phyloP scores from a whole-genome alignment of 2,888 invertebrate species.

The Lottia gigantea region DNA sequence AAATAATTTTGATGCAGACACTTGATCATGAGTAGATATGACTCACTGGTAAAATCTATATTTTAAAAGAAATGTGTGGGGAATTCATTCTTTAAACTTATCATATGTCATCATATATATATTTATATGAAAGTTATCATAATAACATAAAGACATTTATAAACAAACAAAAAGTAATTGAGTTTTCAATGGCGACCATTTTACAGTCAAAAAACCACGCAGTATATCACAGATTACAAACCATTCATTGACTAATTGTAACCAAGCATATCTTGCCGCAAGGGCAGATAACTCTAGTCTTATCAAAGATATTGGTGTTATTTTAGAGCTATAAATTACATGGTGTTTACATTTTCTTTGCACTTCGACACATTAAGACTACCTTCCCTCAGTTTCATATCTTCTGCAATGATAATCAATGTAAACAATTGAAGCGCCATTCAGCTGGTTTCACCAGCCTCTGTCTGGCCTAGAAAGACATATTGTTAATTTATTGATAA shows the following conservation, averaged over 20 bases:
- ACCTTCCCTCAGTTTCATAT: conserved; percentile 5
- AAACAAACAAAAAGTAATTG: too few relatives aligned
- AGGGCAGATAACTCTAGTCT: background rate
- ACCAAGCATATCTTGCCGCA: background rate
- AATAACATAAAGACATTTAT: too few relatives aligned
- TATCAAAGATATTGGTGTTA: conserved; percentile 5
- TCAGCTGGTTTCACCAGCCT: conserved; percentile 1
- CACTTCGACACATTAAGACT: conserved; percentile 1
- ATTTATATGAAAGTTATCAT: too few relatives aligned
- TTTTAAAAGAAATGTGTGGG: too few relatives aligned
- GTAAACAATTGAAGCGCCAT: conserved; percentile 9
- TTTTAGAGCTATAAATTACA: conserved; percentile 1
- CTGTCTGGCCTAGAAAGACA: background rate
- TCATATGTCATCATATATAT: too few relatives aligned
- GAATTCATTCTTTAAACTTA: too few relatives aligned
- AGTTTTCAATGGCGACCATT: too few relatives aligned
- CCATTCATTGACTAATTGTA: conserved; percentile 7
- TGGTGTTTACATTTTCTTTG: background rate
- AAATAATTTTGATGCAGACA: too few relatives aligned
- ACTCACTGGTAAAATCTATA: too few relatives aligned
- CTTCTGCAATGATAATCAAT: conserved; percentile 3
- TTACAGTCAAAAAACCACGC: too few relatives aligned
- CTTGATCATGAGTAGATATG: too few relatives aligned
- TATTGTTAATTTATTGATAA: conserved; percentile 1
- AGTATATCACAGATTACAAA: background rate